Conservation (phyloP, 64 coral and sea anemone genomes). For the Actinia equina region DNA sequence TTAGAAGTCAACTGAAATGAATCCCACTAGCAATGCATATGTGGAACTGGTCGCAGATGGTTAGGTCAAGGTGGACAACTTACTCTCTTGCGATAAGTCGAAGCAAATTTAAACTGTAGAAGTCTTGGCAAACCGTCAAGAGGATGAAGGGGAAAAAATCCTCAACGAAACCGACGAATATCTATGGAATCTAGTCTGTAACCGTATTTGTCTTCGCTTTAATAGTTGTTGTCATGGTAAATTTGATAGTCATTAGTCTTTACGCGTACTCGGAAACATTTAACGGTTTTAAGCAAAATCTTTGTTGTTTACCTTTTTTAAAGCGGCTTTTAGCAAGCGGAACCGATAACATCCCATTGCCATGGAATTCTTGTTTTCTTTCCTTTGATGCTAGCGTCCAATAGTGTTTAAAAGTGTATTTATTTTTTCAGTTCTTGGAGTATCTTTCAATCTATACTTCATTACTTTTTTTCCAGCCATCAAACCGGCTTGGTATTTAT, state of each 20-base stretch:
- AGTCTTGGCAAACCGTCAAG: background rate
- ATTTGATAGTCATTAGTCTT: background rate
- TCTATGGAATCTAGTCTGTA: background rate
- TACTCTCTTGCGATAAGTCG: background rate
- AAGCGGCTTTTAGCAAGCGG: slow-evolving; percentile 1
- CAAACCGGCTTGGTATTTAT: background rate
- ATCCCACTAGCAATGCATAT: background rate
- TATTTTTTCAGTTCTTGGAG: background rate
- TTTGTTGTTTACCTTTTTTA: background rate
- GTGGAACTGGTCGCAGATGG: background rate
- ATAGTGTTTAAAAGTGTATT: background rate
- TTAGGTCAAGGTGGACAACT: background rate
- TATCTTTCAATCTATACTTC: background rate
- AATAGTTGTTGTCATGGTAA: background rate
- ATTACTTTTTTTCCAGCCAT: background rate
- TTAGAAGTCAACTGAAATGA: background rate
- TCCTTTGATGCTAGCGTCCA: background rate
- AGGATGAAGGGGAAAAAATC: background rate
- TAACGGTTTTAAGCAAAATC: background rate
- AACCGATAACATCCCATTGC: background rate
- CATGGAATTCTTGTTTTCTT: background rate
- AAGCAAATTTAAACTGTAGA: background rate
- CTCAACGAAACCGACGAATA: background rate
- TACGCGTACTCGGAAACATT: background rate
- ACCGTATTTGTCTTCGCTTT: background rate